A percentile compares a stretch with the other conserved stretches of the same genome.
phyloP scores from a whole-genome alignment of 2,113 vertebrate genomes.

The Petaurus breviceps region DNA sequence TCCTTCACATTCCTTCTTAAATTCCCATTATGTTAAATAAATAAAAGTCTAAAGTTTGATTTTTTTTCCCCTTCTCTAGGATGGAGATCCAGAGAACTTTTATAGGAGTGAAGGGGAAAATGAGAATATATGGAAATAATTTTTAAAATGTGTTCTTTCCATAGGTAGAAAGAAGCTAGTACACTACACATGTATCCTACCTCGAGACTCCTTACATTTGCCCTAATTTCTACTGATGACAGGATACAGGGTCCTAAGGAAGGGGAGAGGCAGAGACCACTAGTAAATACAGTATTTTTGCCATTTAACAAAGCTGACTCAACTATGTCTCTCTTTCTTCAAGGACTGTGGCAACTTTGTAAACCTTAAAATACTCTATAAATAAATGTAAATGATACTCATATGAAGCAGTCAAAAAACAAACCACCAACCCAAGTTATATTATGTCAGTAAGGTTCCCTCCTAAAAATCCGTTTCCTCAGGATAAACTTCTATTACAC shows the following conservation, averaged over 20 bases:
- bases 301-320: neutral
- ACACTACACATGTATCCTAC: neutral
- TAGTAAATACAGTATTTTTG: conserved; percentile 27
- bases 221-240: neutral
- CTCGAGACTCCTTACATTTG: conserved; percentile 12
- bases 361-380: neutral
- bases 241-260: conserved; percentile 1
- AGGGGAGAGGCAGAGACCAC: neutral
- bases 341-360: neutral
- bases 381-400: neutral
- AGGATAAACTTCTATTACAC: neutral
- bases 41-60: conserved; percentile 2
- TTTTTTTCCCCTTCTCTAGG: neutral
- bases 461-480: neutral
- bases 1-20: neutral
- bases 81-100: neutral
- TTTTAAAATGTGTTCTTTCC: neutral
- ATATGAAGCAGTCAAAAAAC: neutral
- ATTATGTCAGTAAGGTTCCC: neutral
- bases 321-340: conserved; percentile 3
- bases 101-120: conserved; percentile 11
- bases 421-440: neutral
- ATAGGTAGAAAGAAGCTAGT: neutral
- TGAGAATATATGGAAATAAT: neutral
- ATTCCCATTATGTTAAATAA: conserved; percentile 36